A percentile compares a stretch with the other conserved stretches of the same genome.
These are phyloP conservation scores for Chironex yamaguchii DNA, from an alignment of 30 jellyfish, hydroid and myxozoan genomes.

Conservation along the genomic window DNA sequence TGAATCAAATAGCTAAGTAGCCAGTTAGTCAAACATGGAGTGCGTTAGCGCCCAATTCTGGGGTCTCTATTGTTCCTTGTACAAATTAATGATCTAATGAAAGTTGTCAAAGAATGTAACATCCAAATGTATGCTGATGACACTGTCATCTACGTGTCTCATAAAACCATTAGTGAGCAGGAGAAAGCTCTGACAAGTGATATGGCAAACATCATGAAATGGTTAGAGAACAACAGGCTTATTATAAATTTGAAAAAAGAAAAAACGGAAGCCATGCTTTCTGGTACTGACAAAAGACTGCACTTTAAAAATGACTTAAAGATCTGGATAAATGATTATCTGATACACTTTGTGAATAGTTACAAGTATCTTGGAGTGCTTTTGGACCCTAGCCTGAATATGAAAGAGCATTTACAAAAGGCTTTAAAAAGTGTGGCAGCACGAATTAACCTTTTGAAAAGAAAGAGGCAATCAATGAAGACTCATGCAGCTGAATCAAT, in stretches of 20 bases:
- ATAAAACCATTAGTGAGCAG: constrained; percentile 38
- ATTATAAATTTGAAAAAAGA: constrained; percentile 26
- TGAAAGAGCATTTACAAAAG: too few species aligned
- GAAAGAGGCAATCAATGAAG: too few species aligned
- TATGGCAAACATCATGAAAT: constrained; percentile 57
- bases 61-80: constrained; percentile 50
- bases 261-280: constrained; percentile 20
- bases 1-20: too few species aligned
- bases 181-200: constrained; percentile 37
- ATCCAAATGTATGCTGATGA: constrained; percentile 65
- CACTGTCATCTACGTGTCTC: constrained; percentile 54
- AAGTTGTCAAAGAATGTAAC: constrained; percentile 18
- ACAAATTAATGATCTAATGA: constrained; percentile 46
- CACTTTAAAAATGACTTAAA: constrained; percentile 23
- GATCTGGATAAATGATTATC: constrained; percentile 34
- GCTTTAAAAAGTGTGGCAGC: too few species aligned
- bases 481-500: too few species aligned
- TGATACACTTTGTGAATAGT: constrained; percentile 46
- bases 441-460: too few species aligned
- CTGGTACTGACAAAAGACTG: constrained; percentile 45
- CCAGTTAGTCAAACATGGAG: constrained; percentile 47
- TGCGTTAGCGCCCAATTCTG: constrained; percentile 51
- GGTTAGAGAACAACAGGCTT: constrained; percentile 28
- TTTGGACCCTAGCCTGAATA: too few species aligned
- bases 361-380: too few species aligned